Conservation (phyloP, 2,113 vertebrate genomes). For the Physeter macrocephalus region DNA sequence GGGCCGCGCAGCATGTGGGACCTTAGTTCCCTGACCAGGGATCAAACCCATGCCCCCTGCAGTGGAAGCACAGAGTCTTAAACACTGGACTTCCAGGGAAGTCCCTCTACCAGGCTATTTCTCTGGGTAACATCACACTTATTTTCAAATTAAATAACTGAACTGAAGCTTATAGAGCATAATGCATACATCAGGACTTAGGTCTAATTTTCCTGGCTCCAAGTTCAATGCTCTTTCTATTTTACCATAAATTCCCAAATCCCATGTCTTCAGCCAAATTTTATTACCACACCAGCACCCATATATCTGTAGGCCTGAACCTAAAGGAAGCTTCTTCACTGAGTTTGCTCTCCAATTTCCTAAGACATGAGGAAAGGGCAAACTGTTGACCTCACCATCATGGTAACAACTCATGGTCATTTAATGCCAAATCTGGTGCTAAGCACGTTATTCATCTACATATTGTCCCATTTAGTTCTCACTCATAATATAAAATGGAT, state of each 20-base stretch:
- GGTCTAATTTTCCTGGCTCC: not conserved
- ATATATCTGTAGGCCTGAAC: too few species aligned
- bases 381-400: not conserved
- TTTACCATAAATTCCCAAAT: not conserved
- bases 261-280: not conserved
- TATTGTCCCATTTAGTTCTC: not conserved
- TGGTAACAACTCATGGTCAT: not conserved
- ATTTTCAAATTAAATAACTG: not conserved
- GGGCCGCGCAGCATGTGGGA: not conserved
- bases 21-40: not conserved
- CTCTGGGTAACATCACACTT: not conserved
- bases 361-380: not conserved
- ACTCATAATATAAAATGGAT: not conserved
- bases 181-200: not conserved
- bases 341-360: not conserved
- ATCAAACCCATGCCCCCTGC: not conserved
- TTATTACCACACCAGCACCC: not conserved
- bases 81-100: not conserved
- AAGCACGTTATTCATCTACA: not conserved
- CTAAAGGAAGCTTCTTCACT: not conserved
- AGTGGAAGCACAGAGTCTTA: not conserved
- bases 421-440: not conserved
- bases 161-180: not conserved
- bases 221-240: not conserved
- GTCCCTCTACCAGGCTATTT: not conserved